Percentiles rank a stretch among this genome's conserved stretches.
phyloP scores from a whole-genome alignment of 2,888 invertebrate species.

The Unio pictorum region DNA sequence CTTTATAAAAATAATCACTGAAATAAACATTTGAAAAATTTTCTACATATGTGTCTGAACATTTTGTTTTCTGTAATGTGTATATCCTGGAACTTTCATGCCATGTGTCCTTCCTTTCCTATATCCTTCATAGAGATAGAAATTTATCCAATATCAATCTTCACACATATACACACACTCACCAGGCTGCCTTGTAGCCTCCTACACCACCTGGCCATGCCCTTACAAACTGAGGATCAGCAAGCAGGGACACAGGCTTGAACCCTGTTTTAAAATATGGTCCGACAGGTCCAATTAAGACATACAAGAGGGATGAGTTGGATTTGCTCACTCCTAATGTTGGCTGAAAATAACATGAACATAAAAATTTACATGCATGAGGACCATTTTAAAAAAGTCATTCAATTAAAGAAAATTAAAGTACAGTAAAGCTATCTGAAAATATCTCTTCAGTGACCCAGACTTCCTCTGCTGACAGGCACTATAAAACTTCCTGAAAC shows the following conservation, averaged over 20 bases:
- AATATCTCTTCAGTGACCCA: too few species aligned
- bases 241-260: conserved; percentile 87
- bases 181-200: conserved; percentile 93
- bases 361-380: not conserved
- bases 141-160: not conserved
- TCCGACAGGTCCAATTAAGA: conserved; percentile 93
- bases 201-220: conserved; percentile 94
- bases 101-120: too few species aligned
- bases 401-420: too few species aligned
- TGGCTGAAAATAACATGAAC: conserved; percentile 77
- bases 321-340: conserved; percentile 92
- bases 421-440: too few species aligned
- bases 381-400: not conserved
- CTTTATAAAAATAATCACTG: too few species aligned
- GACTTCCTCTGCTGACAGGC: too few species aligned
- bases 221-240: conserved; percentile 86
- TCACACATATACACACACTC: conserved; percentile 77
- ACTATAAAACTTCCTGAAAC: too few species aligned
- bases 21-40: too few species aligned
- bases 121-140: too few species aligned
- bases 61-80: too few species aligned
- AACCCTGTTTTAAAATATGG: conserved; percentile 86
- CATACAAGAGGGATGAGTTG: conserved; percentile 90
- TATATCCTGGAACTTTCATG: too few species aligned
- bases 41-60: too few species aligned